These are phyloP conservation scores for Falco punctatus DNA, from an alignment of 2,113 vertebrate species.

Conservation along the genomic window DNA sequence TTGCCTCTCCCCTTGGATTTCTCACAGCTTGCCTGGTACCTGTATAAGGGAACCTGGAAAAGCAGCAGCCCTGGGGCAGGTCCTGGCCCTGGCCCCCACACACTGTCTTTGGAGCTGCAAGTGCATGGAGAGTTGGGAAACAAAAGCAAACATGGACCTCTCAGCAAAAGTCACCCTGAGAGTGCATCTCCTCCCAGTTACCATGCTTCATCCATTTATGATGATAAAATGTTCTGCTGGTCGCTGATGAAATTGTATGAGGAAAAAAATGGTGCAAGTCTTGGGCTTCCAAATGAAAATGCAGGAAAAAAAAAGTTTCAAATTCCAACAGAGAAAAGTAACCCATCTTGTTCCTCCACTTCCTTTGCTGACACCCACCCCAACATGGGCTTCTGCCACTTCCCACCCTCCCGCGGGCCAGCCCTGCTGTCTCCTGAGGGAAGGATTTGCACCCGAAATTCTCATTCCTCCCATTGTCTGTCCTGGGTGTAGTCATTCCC, in stretches of 20 bases:
- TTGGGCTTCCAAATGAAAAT: not conserved
- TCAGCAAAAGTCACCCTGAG: not conserved
- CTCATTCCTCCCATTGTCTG: not conserved
- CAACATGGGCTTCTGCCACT: not conserved
- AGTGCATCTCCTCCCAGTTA: not conserved
- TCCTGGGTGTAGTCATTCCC: not conserved
- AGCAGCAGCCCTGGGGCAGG: not conserved
- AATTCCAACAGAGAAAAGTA: not conserved
- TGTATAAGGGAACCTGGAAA: not conserved
- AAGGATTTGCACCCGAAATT: not conserved
- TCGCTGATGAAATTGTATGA: not conserved
- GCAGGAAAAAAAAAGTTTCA: not conserved
- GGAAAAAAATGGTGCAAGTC: not conserved
- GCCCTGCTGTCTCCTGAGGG: not conserved
- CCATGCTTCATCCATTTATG: not conserved
- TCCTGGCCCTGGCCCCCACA: not conserved
- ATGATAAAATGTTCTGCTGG: not conserved
- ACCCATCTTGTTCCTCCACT: not conserved
- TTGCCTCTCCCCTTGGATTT: not conserved
- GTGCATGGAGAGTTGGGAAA: not conserved
- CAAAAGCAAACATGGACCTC: not conserved
- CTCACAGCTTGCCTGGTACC: not conserved
- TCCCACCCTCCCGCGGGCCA: not conserved
- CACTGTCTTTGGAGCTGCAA: not conserved
- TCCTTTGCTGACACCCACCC: rapidly evolving